Percentiles rank a stretch among this genome's conserved stretches.
Conservation (phyloP, 2,797 vertebrate species). For the Amblyopsis hoosieri region DNA sequence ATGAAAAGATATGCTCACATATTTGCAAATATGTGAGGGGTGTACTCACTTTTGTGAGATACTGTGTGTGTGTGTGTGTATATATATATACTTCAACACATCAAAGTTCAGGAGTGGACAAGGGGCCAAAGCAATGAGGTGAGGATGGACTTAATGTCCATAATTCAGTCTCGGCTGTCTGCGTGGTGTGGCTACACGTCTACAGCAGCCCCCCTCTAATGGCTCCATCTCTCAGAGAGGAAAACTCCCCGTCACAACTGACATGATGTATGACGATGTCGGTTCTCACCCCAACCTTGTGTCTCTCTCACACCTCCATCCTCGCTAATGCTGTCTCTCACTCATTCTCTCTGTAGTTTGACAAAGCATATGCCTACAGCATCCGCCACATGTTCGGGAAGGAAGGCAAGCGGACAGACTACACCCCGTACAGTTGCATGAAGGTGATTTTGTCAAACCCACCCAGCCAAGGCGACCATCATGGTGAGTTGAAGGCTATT, state of each 20-base stretch:
- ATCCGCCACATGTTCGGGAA: slow-evolving; percentile 96
- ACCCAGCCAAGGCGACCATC: slow-evolving; percentile 95
- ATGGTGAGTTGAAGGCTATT: slow-evolving; percentile 84
- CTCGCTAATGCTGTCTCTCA: slow-evolving; percentile 56
- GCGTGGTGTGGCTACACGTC: slow-evolving; percentile 58
- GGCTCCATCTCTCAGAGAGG: slow-evolving; percentile 72
- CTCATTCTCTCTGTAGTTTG: slow-evolving; percentile 83
- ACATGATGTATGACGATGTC: slow-evolving; percentile 68
- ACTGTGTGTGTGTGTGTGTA: neutral
- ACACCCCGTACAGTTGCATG: slow-evolving; percentile 98
- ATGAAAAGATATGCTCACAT: too few relatives aligned
- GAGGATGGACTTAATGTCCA: slow-evolving; percentile 49
- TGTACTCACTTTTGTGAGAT: too few relatives aligned
- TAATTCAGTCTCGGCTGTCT: slow-evolving; percentile 71
- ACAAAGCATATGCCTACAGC: slow-evolving; percentile 95
- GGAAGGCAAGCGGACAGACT: slow-evolving; percentile 95
- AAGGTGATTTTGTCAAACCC: slow-evolving; percentile 97
- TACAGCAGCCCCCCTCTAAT: slow-evolving; percentile 73
- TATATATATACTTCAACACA: neutral
- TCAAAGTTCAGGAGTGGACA: slow-evolving; percentile 31
- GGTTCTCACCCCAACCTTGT: slow-evolving; percentile 69
- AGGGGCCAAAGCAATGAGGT: slow-evolving; percentile 31
- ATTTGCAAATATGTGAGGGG: too few relatives aligned
- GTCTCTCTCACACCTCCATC: slow-evolving; percentile 53
- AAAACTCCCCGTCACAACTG: slow-evolving; percentile 68